Percentiles rank a stretch among this genome's conserved stretches.
Conservation (phyloP, 2,797 vertebrate genomes). For the Myotis pilosus region DNA sequence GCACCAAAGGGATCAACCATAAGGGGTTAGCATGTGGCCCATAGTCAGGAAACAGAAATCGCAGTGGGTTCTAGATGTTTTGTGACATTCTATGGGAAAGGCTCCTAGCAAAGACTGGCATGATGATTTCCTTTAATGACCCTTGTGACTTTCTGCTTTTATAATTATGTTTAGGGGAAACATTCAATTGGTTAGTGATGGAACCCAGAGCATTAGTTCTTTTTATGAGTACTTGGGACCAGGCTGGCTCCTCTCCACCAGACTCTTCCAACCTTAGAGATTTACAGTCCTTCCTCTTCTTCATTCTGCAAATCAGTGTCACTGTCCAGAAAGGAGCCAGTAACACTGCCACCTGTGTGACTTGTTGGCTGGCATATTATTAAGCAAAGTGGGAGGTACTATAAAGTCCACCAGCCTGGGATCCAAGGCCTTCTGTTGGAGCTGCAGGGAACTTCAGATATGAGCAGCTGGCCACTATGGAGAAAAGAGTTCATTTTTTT, state of each 20-base stretch:
- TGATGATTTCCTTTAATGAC: background rate
- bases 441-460: slow-evolving; percentile 83
- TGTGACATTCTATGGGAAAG: background rate
- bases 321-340: slow-evolving; percentile 91
- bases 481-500: background rate
- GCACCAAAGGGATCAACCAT: background rate
- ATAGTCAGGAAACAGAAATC: background rate
- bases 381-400: slow-evolving; percentile 90
- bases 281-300: background rate
- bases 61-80: background rate
- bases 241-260: background rate
- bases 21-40: background rate
- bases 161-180: background rate
- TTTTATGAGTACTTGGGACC: background rate
- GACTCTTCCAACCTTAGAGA: background rate
- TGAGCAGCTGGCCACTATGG: background rate
- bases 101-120: background rate
- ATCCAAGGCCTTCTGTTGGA: slow-evolving; percentile 90
- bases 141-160: background rate
- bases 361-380: slow-evolving; percentile 91
- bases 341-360: slow-evolving; percentile 92
- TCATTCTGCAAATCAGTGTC: slow-evolving; percentile 83
- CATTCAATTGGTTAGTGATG: background rate
- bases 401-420: slow-evolving; percentile 91
- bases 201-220: background rate